These are phyloP conservation scores for Ameiurus melas DNA, from an alignment of 2,113 vertebrate genomes.

Conservation along the genomic window DNA sequence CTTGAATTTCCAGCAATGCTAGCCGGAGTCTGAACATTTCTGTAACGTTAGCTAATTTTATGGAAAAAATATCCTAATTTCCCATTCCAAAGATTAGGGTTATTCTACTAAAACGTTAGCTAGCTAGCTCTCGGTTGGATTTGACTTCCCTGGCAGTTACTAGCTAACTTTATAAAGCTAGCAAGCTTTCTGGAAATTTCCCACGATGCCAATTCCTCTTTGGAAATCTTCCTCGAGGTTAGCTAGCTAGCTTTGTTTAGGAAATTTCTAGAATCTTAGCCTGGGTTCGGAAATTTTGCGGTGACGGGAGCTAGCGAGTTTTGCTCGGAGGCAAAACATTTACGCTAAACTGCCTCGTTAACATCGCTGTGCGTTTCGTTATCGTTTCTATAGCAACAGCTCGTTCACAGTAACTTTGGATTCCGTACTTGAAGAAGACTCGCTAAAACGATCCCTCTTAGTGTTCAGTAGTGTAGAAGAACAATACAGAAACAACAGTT, in stretches of 20 bases:
- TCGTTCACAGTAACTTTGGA: no score
- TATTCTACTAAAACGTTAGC: background rate
- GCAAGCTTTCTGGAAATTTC: no score
- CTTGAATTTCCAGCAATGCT: background rate
- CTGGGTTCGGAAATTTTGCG: background rate
- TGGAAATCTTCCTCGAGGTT: no score
- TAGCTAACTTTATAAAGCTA: no score
- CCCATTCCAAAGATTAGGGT: background rate
- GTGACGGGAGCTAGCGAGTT: background rate
- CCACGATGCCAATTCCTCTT: no score
- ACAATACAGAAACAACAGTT: no score
- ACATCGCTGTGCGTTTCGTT: background rate
- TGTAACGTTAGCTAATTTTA: slow-evolving; percentile 13
- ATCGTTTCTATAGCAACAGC: background rate
- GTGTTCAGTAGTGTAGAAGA: no score
- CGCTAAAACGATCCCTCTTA: no score
- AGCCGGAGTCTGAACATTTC: background rate
- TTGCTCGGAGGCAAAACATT: background rate
- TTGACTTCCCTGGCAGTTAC: background rate
- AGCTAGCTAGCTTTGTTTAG: no score
- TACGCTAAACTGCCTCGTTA: background rate
- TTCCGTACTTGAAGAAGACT: no score
- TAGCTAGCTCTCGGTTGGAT: background rate
- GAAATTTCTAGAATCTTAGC: background rate
- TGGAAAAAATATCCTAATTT: background rate